A percentile compares a stretch with the other conserved stretches of the same genome.
phyloP scores from a whole-genome alignment of 2,113 vertebrate genomes.

The Paramormyrops kingsleyae region DNA sequence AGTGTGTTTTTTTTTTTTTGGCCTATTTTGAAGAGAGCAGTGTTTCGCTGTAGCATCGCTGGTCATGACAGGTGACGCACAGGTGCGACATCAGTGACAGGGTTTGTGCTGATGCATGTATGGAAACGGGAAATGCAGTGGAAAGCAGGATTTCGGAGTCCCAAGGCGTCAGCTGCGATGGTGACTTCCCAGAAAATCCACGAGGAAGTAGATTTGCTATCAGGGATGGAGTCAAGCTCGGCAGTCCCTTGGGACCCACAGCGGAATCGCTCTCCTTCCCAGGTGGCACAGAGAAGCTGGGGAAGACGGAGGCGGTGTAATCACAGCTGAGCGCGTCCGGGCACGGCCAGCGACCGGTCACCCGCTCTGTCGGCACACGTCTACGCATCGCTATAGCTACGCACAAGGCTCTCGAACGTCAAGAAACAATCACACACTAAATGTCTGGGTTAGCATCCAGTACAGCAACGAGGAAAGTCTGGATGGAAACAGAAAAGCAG shows the following conservation, averaged over 20 bases:
- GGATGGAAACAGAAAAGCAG: not conserved
- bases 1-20: not conserved
- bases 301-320: not conserved
- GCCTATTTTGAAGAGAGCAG: not conserved
- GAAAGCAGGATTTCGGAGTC: not conserved
- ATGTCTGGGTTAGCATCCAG: not conserved
- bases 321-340: not conserved
- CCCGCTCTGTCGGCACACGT: not conserved
- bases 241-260: not conserved
- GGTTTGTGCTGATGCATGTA: not conserved
- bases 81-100: not conserved
- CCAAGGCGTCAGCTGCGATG: not conserved
- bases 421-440: not conserved
- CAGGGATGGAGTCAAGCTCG: not conserved
- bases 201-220: not conserved
- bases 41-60: not conserved
- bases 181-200: not conserved
- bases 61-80: not conserved
- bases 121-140: not conserved
- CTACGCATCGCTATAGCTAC: not conserved
- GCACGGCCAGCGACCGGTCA: not conserved
- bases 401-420: not conserved
- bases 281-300: not conserved
- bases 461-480: not conserved
- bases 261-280: not conserved